These are phyloP conservation scores for Porites rus DNA, from an alignment of 92 coral and sea anemone species.

Conservation along the genomic window DNA sequence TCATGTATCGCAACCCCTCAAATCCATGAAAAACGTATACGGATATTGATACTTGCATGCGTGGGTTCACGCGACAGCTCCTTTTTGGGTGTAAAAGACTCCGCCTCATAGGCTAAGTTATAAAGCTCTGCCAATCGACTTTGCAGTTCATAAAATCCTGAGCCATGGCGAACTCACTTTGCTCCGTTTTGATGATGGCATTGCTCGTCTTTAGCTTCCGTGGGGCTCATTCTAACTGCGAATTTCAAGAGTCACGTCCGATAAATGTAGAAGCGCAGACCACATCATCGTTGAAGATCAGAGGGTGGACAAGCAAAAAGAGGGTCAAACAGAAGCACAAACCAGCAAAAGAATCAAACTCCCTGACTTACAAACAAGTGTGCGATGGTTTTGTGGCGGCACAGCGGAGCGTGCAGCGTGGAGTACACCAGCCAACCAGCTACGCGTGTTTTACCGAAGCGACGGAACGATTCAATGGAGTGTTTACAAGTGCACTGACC, in stretches of 20 bases:
- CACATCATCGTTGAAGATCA: slow-evolving; percentile 33
- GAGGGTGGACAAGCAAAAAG: slow-evolving; percentile 11
- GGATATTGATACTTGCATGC: no score
- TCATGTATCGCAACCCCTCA: no score
- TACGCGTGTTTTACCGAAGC: slow-evolving; percentile 47
- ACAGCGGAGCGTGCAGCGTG: slow-evolving; percentile 62
- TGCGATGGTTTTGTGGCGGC: slow-evolving; percentile 55
- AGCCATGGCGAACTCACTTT: slow-evolving; percentile 18
- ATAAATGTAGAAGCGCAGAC: slow-evolving; percentile 47
- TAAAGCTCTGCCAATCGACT: no score
- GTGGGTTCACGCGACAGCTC: no score
- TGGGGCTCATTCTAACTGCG: slow-evolving; percentile 14
- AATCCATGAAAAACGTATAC: no score
- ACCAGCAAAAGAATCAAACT: slow-evolving; percentile 33
- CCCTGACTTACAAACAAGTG: slow-evolving; percentile 33
- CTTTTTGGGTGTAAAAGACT: no score
- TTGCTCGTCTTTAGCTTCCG: neutral
- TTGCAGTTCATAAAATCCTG: no score
- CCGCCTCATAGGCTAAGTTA: no score
- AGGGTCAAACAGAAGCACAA: neutral
- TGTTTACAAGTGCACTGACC: slow-evolving; percentile 53
- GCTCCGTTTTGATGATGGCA: neutral
- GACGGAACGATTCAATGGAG: slow-evolving; percentile 61
- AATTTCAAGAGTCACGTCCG: slow-evolving; percentile 26
- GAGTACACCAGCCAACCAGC: slow-evolving; percentile 57